Percentiles rank a stretch among this genome's conserved stretches.
These are phyloP conservation scores for Syngnathus typhle DNA, from an alignment of 2,113 vertebrate genomes.

Conservation along the genomic window DNA sequence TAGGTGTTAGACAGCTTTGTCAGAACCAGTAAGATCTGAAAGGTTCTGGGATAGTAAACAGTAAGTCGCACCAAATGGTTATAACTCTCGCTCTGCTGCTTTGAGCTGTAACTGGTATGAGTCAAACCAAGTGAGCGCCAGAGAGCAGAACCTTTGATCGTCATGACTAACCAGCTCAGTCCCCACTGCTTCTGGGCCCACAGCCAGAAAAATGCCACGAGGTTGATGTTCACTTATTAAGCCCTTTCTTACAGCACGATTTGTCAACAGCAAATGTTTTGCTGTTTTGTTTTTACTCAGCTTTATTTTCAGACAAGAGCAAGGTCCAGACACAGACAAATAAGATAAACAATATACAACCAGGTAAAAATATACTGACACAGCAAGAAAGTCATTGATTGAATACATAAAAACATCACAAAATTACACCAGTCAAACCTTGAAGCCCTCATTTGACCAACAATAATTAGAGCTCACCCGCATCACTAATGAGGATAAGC, in stretches of 20 bases:
- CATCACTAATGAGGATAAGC: neutral
- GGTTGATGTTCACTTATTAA: constrained; percentile 35
- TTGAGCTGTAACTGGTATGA: constrained; percentile 31
- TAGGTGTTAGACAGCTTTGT: constrained; percentile 21
- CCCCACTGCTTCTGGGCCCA: constrained; percentile 45
- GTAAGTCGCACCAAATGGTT: constrained; percentile 36
- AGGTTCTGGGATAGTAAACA: constrained; percentile 51
- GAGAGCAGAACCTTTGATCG: constrained; percentile 62
- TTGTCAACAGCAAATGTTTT: constrained; percentile 37
- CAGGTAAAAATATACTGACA: neutral
- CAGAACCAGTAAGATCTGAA: constrained; percentile 30
- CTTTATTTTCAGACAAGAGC: neutral
- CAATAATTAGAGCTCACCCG: neutral
- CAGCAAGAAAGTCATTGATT: neutral
- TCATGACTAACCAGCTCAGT: constrained; percentile 62
- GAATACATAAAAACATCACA: neutral
- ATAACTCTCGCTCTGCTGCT: constrained; percentile 41
- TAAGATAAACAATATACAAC: too few species aligned
- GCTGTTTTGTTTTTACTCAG: neutral
- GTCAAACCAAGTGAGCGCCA: neutral
- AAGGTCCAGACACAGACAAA: too few species aligned
- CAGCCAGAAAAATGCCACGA: constrained; percentile 33
- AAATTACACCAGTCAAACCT: neutral
- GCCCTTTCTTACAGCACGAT: constrained; percentile 16
- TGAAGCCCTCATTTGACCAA: neutral